Evolutionary conservation across 1,140 invertebrate genomes (phyloP).

Genomic region (Drosophila teissieri): DNA sequence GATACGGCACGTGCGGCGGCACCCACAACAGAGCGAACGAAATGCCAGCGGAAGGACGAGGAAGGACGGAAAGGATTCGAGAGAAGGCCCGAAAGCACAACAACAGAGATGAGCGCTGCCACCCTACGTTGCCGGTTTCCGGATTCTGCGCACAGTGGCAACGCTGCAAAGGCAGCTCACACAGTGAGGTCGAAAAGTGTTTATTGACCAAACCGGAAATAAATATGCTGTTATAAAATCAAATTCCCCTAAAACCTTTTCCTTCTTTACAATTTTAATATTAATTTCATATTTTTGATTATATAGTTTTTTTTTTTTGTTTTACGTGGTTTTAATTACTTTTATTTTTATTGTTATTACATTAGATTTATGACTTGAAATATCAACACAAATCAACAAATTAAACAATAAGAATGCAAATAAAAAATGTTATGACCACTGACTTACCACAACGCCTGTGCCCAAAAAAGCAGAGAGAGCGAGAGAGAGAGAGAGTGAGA

Average conservation of each 20-base stretch:
- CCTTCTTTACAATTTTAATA: too few relatives aligned
- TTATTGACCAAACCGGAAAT: not conserved
- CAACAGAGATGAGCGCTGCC: constrained; percentile 40
- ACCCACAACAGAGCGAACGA: constrained; percentile 44
- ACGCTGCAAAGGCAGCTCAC: constrained; percentile 4
- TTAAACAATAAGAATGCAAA: too few relatives aligned
- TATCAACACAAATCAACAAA: not conserved
- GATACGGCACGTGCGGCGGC: constrained; percentile 52
- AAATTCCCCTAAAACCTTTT: not conserved
- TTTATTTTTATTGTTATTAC: not conserved
- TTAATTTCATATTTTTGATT: too few relatives aligned
- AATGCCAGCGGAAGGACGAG: not conserved
- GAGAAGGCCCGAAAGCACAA: constrained; percentile 29
- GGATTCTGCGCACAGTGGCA: constrained; percentile 62
- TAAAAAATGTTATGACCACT: not conserved
- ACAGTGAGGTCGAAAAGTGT: constrained; percentile 37
- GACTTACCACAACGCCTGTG: constrained; percentile 23
- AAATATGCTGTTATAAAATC: not conserved
- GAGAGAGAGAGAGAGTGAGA: constrained; percentile 10
- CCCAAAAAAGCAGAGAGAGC: constrained; percentile 3
- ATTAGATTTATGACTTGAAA: too few relatives aligned
- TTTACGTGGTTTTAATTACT: not conserved
- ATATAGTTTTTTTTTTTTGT: not conserved
- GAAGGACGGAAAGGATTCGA: not conserved
- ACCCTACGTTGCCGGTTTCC: constrained; percentile 61